These are phyloP conservation scores for Plutella xylostella DNA, from an alignment of 2,888 invertebrate species.

Conservation along the genomic window DNA sequence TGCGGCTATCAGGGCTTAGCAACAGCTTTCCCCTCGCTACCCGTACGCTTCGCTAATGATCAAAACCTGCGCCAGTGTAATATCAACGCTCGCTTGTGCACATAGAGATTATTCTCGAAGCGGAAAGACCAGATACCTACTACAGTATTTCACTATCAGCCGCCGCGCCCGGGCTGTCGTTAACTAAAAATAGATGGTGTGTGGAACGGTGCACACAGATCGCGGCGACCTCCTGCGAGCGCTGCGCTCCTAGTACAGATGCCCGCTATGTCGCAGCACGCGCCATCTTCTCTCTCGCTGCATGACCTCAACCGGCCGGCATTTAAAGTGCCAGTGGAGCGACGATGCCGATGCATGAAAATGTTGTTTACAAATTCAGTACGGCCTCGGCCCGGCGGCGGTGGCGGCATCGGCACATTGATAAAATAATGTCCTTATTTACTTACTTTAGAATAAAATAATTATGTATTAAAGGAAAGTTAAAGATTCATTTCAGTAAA, in stretches of 20 bases:
- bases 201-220: background rate
- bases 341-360: too few species aligned
- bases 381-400: too few species aligned
- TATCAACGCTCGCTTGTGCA: too few species aligned
- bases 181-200: background rate
- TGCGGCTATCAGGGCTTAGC: slow-evolving; percentile 37
- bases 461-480: too few species aligned
- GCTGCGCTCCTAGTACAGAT: slow-evolving; percentile 43
- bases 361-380: too few species aligned
- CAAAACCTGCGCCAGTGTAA: too few species aligned
- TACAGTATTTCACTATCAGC: background rate
- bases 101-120: background rate
- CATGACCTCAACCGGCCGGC: slow-evolving; percentile 9
- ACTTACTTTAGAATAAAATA: too few species aligned
- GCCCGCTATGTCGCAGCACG: slow-evolving; percentile 60
- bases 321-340: too few species aligned
- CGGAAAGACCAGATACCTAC: too few species aligned
- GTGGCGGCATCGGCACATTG: too few species aligned
- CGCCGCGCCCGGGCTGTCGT: background rate
- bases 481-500: too few species aligned
- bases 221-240: slow-evolving; percentile 12
- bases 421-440: too few species aligned
- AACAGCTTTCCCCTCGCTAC: slow-evolving; percentile 5
- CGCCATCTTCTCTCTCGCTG: slow-evolving; percentile 41
- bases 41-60: background rate